These are phyloP conservation scores for Vireo altiloquus DNA, from an alignment of 2,113 vertebrate genomes.

Conservation along the genomic window DNA sequence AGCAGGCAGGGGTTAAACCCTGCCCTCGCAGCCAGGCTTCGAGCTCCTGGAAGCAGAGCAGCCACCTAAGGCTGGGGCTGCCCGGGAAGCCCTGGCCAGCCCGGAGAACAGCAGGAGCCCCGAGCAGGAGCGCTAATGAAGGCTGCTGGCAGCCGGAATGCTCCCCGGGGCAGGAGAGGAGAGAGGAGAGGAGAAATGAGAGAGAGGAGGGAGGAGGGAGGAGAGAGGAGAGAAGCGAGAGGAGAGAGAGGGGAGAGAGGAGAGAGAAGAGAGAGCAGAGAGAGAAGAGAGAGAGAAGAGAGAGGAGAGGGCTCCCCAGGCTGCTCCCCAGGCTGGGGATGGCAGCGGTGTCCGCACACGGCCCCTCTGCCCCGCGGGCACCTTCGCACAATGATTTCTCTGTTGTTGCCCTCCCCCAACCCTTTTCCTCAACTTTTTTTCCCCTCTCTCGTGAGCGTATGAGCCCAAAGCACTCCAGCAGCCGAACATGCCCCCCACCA, in stretches of 20 bases:
- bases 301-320: neutral
- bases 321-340: neutral
- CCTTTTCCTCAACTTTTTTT: neutral
- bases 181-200: neutral
- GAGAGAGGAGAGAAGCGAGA: too few species aligned
- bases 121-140: neutral
- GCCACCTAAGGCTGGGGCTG: neutral
- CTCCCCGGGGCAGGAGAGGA: neutral
- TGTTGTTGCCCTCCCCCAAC: neutral
- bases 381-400: neutral
- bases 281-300: too few species aligned
- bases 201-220: too few species aligned
- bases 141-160: neutral
- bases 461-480: neutral
- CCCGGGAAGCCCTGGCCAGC: neutral
- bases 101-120: neutral
- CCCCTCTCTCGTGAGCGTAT: rapidly evolving
- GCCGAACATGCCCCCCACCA: neutral
- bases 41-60: neutral
- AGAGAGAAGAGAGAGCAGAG: too few species aligned
- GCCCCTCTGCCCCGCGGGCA: neutral
- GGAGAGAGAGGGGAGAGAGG: too few species aligned
- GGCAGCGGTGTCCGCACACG: neutral
- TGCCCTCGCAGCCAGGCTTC: neutral
- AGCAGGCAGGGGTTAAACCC: neutral